Conservation (phyloP, 1,140 invertebrate species). For the Ladona fulva region DNA sequence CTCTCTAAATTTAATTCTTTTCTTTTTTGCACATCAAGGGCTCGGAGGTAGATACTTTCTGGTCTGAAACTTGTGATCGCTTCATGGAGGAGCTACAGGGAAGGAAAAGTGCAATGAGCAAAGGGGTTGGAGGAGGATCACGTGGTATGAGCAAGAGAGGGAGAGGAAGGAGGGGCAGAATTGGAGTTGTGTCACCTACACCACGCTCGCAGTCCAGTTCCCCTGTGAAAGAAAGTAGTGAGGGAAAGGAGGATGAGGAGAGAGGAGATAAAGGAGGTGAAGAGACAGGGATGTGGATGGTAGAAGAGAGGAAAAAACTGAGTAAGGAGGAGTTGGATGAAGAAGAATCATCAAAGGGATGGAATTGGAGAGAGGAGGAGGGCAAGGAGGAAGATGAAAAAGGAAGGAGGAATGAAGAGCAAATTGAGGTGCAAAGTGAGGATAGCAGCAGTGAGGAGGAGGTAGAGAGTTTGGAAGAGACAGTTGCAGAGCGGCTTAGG, state of each 20-base stretch:
- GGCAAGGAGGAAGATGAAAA: background rate
- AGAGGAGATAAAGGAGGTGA: background rate
- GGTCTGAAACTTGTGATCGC: conserved; percentile 55
- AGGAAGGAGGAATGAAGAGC: background rate
- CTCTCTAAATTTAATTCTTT: too few species aligned
- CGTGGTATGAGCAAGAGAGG: background rate
- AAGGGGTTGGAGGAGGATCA: background rate
- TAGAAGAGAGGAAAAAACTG: conserved; percentile 26
- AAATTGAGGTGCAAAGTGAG: background rate
- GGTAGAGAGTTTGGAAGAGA: conserved; percentile 17
- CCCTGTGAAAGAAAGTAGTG: background rate
- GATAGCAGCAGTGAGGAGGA: conserved; percentile 12
- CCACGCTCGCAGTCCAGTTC: too few species aligned
- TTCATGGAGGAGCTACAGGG: conserved; percentile 57
- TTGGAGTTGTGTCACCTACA: too few species aligned
- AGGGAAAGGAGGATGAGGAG: background rate
- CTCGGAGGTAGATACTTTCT: conserved; percentile 40
- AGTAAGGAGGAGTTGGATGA: conserved; percentile 31
- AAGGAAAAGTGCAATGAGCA: background rate
- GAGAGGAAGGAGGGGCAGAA: background rate
- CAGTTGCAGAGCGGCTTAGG: conserved; percentile 35
- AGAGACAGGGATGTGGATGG: background rate
- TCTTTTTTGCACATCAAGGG: background rate
- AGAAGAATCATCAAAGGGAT: background rate
- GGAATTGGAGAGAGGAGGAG: background rate